phyloP scores from a whole-genome alignment of 2,888 invertebrate species.

The Zaprionus bogoriensis region DNA sequence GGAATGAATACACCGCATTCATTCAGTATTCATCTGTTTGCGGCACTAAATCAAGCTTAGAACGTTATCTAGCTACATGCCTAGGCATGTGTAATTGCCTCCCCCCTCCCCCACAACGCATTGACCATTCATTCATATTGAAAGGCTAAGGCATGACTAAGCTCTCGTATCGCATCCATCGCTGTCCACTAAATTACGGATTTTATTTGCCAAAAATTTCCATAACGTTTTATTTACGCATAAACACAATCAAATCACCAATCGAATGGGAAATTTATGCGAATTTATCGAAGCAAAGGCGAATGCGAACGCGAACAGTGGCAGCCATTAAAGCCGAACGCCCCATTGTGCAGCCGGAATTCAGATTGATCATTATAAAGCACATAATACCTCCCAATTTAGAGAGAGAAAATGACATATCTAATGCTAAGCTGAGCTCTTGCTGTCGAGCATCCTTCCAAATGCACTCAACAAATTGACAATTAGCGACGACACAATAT shows the following conservation, averaged over 20 bases:
- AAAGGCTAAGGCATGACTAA: conserved; percentile 42
- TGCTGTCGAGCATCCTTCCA: neutral
- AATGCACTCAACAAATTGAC: conserved; percentile 35
- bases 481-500: conserved; percentile 35
- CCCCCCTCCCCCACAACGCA: conserved; percentile 10
- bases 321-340: conserved; percentile 39
- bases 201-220: conserved; percentile 41
- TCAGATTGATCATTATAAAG: too few relatives aligned
- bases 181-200: conserved; percentile 46
- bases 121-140: conserved; percentile 39
- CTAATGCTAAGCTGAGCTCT: too few relatives aligned
- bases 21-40: conserved; percentile 15
- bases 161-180: conserved; percentile 18
- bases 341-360: conserved; percentile 19
- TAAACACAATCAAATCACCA: conserved; percentile 60
- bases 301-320: conserved; percentile 43
- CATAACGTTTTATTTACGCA: conserved; percentile 54
- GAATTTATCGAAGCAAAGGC: conserved; percentile 21
- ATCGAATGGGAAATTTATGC: conserved; percentile 61
- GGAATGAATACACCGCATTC: neutral
- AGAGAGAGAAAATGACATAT: too few relatives aligned
- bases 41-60: conserved; percentile 21
- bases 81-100: conserved; percentile 14
- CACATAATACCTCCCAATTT: too few relatives aligned
- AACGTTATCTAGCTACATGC: conserved; percentile 3